A percentile compares a stretch with the other conserved stretches of the same genome.
These are phyloP conservation scores for Zele albiditarsus DNA, from an alignment of 2,888 invertebrate species.

Conservation along the genomic window DNA sequence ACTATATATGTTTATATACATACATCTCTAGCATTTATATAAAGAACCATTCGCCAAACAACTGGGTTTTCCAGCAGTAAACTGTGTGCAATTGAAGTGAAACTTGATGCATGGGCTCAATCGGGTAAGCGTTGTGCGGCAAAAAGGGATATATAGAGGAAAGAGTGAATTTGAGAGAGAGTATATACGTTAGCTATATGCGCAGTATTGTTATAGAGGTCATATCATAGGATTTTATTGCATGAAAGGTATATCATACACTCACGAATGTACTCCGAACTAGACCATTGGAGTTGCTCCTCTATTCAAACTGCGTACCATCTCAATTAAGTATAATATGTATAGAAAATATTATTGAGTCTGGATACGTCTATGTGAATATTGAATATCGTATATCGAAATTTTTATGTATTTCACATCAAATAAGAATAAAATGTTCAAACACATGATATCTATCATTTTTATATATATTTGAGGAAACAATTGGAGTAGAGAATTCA, in stretches of 20 bases:
- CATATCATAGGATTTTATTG: neutral
- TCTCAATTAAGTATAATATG: too few relatives aligned
- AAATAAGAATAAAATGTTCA: too few relatives aligned
- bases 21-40: constrained; percentile 38
- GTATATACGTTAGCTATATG: constrained; percentile 1
- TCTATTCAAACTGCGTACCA: too few relatives aligned
- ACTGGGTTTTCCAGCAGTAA: constrained; percentile 50
- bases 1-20: neutral
- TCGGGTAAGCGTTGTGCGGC: constrained; percentile 17
- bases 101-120: constrained; percentile 54
- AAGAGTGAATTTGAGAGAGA: constrained; percentile 23
- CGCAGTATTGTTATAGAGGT: constrained; percentile 22
- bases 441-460: too few relatives aligned
- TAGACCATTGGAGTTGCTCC: too few relatives aligned
- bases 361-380: too few relatives aligned
- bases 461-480: too few relatives aligned
- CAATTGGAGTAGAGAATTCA: too few relatives aligned
- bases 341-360: too few relatives aligned
- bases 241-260: neutral
- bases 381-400: too few relatives aligned
- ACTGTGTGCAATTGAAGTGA: constrained; percentile 57
- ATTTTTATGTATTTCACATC: too few relatives aligned
- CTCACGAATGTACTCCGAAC: neutral
- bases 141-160: neutral
- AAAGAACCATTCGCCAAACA: constrained; percentile 54